phyloP scores from a whole-genome alignment of 2,113 vertebrate species.

The Bufo gargarizans region DNA sequence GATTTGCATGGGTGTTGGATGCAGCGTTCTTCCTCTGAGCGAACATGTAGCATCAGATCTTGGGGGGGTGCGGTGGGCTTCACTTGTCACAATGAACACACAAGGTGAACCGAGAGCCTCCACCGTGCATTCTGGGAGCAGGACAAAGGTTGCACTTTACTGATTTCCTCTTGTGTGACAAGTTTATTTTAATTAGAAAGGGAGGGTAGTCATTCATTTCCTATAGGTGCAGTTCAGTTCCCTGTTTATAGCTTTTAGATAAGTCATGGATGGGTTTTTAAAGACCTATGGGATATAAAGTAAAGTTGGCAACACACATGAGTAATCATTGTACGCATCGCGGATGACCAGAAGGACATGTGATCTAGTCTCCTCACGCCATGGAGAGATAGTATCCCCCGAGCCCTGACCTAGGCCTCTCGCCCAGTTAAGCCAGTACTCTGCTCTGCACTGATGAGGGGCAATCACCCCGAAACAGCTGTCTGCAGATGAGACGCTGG shows the following conservation, averaged over 20 bases:
- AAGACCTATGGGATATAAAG: no score
- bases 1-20: slow-evolving; percentile 15
- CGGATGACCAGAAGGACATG: no score
- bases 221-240: not conserved
- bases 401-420: no score
- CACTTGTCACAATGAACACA: slow-evolving; percentile 42
- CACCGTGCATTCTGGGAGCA: not conserved
- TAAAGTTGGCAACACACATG: no score
- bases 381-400: no score
- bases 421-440: no score
- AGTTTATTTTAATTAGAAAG: slow-evolving; percentile 52
- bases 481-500: no score
- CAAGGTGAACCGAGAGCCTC: not conserved
- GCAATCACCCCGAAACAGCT: no score
- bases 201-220: not conserved
- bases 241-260: not conserved
- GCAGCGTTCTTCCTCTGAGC: not conserved
- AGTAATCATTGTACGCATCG: no score
- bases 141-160: slow-evolving; percentile 24
- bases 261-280: no score
- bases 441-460: no score
- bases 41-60: not conserved
- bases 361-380: no score
- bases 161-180: slow-evolving; percentile 22
- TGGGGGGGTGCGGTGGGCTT: not conserved